Conservation (phyloP, 2,888 invertebrate genomes). For the Rhagonycha fulva region DNA sequence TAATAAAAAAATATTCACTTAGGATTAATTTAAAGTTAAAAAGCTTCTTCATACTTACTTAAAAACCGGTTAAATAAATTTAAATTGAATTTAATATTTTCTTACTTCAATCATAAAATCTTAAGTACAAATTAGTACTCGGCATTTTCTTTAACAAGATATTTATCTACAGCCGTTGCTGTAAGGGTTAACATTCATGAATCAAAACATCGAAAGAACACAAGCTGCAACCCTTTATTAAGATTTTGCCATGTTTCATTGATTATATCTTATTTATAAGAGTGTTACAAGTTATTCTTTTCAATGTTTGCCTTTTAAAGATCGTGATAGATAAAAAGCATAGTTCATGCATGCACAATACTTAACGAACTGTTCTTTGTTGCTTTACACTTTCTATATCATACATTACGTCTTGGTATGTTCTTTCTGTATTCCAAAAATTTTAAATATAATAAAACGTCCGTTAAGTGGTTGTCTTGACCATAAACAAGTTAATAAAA, state of each 20-base stretch:
- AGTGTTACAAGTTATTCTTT: constrained; percentile 17
- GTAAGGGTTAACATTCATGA: constrained; percentile 13
- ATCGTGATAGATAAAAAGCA: constrained; percentile 23
- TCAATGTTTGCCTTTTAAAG: constrained; percentile 14
- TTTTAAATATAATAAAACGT: neutral
- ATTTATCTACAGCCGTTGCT: constrained; percentile 17
- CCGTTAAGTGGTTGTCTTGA: neutral
- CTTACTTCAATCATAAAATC: neutral
- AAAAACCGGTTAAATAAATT: neutral
- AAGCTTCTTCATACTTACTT: neutral
- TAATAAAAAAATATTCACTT: neutral
- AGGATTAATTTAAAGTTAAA: neutral
- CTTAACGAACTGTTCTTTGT: neutral
- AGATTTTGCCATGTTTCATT: constrained; percentile 22
- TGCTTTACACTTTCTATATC: neutral
- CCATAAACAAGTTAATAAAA: neutral
- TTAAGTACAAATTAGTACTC: neutral
- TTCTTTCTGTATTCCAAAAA: neutral
- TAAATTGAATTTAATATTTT: neutral
- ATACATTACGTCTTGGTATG: neutral
- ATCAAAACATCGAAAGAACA: constrained; percentile 10
- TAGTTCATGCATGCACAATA: neutral
- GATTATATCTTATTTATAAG: constrained; percentile 20
- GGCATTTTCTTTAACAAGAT: constrained; percentile 11
- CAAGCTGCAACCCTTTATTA: constrained; percentile 27